Percentiles rank a stretch among this genome's conserved stretches.
phyloP scores from a whole-genome alignment of 1,140 invertebrate species.

The Brachystomella parvula region DNA sequence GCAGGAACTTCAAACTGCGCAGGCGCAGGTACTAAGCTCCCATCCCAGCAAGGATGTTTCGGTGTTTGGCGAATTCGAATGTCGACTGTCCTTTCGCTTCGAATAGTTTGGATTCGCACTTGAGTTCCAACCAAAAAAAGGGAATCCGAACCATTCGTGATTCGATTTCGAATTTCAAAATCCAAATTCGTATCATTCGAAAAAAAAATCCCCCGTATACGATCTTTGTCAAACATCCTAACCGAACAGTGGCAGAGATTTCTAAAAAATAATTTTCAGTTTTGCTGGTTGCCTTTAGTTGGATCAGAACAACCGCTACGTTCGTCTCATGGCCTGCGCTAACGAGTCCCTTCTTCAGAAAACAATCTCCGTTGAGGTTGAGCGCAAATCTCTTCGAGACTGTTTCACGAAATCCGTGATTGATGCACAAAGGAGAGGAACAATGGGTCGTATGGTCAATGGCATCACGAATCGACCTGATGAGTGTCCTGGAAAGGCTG shows the following conservation, averaged over 20 bases:
- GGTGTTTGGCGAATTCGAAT: neutral
- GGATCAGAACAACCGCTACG: neutral
- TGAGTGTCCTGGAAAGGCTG: neutral
- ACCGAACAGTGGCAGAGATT: neutral
- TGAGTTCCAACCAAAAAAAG: neutral
- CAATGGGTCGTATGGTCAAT: neutral
- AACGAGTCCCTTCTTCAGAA: neutral
- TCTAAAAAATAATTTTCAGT: neutral
- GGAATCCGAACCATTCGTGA: neutral
- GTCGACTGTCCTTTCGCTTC: neutral
- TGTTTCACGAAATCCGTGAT: neutral
- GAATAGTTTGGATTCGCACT: neutral
- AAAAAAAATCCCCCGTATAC: too few species aligned
- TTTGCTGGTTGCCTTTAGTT: neutral
- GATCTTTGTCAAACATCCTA: neutral
- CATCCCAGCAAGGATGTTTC: neutral
- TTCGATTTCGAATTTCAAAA: neutral
- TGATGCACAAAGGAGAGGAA: neutral
- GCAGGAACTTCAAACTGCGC: constrained; percentile 1
- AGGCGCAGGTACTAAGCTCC: neutral
- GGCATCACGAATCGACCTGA: neutral
- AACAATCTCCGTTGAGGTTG: neutral
- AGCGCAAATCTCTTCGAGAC: neutral
- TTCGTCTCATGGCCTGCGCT: neutral
- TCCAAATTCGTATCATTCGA: neutral